Base-by-base conservation (phyloP, 2,797 vertebrate species). In the Trachops cirrhosus region DNA sequence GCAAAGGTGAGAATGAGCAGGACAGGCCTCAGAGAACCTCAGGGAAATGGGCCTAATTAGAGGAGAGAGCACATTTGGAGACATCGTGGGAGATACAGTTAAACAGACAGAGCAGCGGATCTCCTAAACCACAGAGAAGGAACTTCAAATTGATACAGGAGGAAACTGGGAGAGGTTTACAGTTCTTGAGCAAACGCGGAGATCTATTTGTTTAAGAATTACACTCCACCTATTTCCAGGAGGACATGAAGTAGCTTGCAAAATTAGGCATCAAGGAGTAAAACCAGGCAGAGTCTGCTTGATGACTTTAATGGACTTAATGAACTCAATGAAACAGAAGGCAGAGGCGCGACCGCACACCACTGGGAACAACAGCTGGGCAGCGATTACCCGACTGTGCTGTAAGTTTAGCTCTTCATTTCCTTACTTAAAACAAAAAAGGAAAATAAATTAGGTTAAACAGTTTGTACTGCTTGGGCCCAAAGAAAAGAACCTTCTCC, bases 351-450 rank as follows among this genome's bases (percentile, higher is more conserved):
- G 68, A 12, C 46, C 44, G 48, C 24, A 29, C 4, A 19, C 37
- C 10, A 32, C 64, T 75, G 71, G 62, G 73, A 83, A 92, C 83
- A 77, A 80, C 73, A 97, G 83, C 87, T 93, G 90, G 87, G 26
- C 64, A 54, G 32, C 84, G 77, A 96, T 83, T 79, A 78, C 18
- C 88, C 71, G 7, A 3, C 82, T n/a, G 2, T 62, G 57, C 29
- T 4, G 0, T 50, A 21, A 88, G 12, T 80, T 88, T 80, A 22
- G 48, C 89, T 96, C 85, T 95, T 94, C 29, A 82, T 96, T 96
- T 89, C 92, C 89, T 95, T 84, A 75, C 71, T 88, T 78, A 88
- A 93, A 93, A 91, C 8, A 21, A 29, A 94, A 87, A 94, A 24
- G 29, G 82, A 92, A 96, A 50, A 32, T 50, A 57, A 59, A 92